Percentiles rank a stretch among this genome's conserved stretches.
Evolutionary conservation across 2,113 vertebrate species (phyloP).

Genomic region (Tinamus guttatus): DNA sequence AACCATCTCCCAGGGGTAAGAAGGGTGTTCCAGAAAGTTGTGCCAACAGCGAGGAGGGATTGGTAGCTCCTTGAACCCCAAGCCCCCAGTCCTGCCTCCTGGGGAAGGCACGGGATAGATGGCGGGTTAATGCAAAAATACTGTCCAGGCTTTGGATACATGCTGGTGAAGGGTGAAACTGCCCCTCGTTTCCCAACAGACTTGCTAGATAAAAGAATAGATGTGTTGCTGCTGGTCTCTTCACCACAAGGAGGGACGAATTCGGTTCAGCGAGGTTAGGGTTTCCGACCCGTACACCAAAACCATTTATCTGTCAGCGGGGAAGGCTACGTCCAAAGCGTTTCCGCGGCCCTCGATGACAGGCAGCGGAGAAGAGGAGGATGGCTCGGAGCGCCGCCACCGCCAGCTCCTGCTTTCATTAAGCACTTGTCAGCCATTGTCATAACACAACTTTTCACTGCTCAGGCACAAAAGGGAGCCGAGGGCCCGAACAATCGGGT

Average conservation of each 20-base stretch:
- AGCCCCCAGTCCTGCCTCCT: background rate
- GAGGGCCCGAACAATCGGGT: conserved; percentile 78
- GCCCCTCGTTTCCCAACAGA: background rate
- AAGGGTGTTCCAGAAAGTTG: background rate
- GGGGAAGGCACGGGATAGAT: background rate
- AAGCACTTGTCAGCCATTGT: conserved; percentile 80
- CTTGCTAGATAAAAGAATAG: background rate
- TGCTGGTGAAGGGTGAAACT: background rate
- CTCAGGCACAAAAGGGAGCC: conserved; percentile 81
- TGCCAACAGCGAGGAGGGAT: background rate
- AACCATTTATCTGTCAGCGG: conserved; percentile 72
- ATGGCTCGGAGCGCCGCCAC: conserved; percentile 63
- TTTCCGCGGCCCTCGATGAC: conserved; percentile 73
- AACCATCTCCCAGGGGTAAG: background rate
- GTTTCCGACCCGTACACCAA: conserved; percentile 62
- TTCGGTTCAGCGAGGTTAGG: conserved; percentile 23
- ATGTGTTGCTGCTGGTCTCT: background rate
- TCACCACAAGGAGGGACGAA: background rate
- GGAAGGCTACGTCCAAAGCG: conserved; percentile 55
- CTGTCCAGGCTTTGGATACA: background rate
- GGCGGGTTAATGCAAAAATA: rapidly evolving
- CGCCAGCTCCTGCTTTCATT: conserved; percentile 78
- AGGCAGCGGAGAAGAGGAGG: conserved; percentile 40
- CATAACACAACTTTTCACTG: conserved; percentile 79
- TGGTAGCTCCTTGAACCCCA: background rate